Evolutionary conservation across 2,888 invertebrate genomes (phyloP), one percentile per base, ranked within the genome.

Genomic region (Cosmia trapezina): DNA sequence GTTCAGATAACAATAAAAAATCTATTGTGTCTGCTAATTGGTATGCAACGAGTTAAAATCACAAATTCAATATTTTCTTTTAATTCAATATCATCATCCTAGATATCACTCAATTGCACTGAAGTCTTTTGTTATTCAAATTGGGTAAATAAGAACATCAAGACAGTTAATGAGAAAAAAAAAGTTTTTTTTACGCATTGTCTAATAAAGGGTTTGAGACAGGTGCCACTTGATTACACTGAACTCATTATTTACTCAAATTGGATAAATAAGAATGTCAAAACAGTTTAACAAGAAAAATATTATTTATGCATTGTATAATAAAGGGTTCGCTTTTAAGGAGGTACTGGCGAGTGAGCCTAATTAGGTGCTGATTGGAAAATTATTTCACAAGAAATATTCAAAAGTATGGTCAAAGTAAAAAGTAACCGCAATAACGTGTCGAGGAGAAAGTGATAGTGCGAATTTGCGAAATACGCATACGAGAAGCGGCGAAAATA

Each of bases 361-460:
- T 12, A 28, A 28, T 28, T 12, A 41, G 19, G 33, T 33, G 19
- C 9, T 56, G 4, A 33, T 57, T n/a, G 33, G 1, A n/a, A 49
- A 41, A 66, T 33, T 66, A 12, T 43, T 22, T 8, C n/a, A 80
- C 19, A 6, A 49, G 0, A 37, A 54, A 51, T 59, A 62, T 45
- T n/a, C 17, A 63, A 53, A 60, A 60, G 12, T 19, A 17, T 9
- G n/a, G 17, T 41, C 11, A 41, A 41, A 22, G 9, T 59, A 47
- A 70, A 62, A 60, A 53, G 72, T 11, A 63, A 43, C 43, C n/a
- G 60, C 47, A 60, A 14, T 75, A 59, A 65, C 65, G 62, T 61
- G 62, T 68, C 53, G 57, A 64, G 64, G 83, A 72, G 83, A 83
- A 83, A 83, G 83, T 85, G 68, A 81, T 56, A 71, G 71, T 76